Evolutionary conservation across 2,797 vertebrate species (phyloP), one percentile per base, ranked within the genome.

Genomic region (Bryconaethiops microstoma): DNA sequence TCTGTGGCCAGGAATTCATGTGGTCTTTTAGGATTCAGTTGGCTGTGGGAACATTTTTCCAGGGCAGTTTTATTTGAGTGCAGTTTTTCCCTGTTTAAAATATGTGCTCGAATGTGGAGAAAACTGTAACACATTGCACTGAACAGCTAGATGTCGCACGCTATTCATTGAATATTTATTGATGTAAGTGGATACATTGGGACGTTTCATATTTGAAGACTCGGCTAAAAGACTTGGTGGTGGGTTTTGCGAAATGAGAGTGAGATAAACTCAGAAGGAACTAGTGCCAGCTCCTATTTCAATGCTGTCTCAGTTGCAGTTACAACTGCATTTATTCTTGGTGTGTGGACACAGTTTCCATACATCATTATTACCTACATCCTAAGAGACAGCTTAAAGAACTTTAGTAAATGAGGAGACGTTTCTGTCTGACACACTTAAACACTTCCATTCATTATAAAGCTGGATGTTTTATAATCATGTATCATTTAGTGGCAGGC

Each of bases 11-110:
- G 88, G 89, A 92, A 91, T 89, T 78, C 81, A 85, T 91, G 89
- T 90, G 92, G 90, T 89, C 74, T 89, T 79, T 83, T 85, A 86
- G 87, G 86, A 59, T 79, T 90, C 86, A 88, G 88, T 70, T 72
- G 77, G 82, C 86, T 74, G 48, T 63, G 86, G 65, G 63, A 63
- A 86, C 42, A 78, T 74, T 83, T n/a, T 77, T 88, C 80, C 62
- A 55, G 80, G 89, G 89, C 71, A 65, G 59, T 80, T 57, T 68
- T 0, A n/a, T 72, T 83, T 72, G 6, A 72, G 52, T 42, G 19
- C 8, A 39, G 25, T 77, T 60, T 52, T 57, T 48, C 16, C 71
- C 80, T n/a, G 69, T 42, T 35, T 67, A 21, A 55, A 76, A 76
- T 39, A 40, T 14, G 23, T 29, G 3, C 60, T 29, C 0, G 2